These are phyloP conservation scores for Adela reaumurella DNA, from an alignment of 2,888 invertebrate genomes.

Conservation along the genomic window DNA sequence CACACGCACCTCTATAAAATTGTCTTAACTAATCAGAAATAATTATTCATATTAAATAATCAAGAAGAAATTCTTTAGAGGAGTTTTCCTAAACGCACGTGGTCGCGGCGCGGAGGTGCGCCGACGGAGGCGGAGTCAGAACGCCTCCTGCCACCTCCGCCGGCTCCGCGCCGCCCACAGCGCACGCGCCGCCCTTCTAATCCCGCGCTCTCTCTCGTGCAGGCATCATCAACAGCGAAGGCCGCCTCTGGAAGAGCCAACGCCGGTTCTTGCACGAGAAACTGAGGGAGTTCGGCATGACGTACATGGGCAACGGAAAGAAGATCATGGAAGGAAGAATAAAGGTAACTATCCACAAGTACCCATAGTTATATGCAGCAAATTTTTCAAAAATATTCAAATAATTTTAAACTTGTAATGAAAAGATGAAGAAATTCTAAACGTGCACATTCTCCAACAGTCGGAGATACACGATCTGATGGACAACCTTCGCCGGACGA, in stretches of 20 bases:
- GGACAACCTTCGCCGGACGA: slow-evolving; percentile 57
- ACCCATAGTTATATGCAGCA: too few relatives aligned
- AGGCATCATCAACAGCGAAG: slow-evolving; percentile 89
- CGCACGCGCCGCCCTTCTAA: slow-evolving; percentile 32
- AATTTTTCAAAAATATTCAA: too few relatives aligned
- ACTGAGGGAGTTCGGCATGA: slow-evolving; percentile 83
- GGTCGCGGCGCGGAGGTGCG: slow-evolving; percentile 14
- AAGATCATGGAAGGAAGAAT: slow-evolving; percentile 81
- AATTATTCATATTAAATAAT: too few relatives aligned
- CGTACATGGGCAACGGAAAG: slow-evolving; percentile 76
- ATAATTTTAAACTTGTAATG: too few relatives aligned
- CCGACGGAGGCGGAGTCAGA: slow-evolving; percentile 23
- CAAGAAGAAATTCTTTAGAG: too few relatives aligned
- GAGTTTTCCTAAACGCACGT: slow-evolving; percentile 5
- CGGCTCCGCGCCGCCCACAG: slow-evolving; percentile 15
- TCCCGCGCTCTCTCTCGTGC: slow-evolving; percentile 21
- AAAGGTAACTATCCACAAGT: slow-evolving; percentile 72
- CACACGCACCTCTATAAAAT: too few relatives aligned
- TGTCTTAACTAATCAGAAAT: too few relatives aligned
- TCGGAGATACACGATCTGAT: slow-evolving; percentile 75
- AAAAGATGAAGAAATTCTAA: too few relatives aligned
- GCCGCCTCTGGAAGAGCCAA: slow-evolving; percentile 87
- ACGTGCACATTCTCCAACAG: slow-evolving; percentile 29
- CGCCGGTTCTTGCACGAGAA: slow-evolving; percentile 83
- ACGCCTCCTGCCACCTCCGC: slow-evolving; percentile 25